Base-by-base conservation (phyloP, 2,797 vertebrate genomes). In the Eulemur rubriventer region DNA sequence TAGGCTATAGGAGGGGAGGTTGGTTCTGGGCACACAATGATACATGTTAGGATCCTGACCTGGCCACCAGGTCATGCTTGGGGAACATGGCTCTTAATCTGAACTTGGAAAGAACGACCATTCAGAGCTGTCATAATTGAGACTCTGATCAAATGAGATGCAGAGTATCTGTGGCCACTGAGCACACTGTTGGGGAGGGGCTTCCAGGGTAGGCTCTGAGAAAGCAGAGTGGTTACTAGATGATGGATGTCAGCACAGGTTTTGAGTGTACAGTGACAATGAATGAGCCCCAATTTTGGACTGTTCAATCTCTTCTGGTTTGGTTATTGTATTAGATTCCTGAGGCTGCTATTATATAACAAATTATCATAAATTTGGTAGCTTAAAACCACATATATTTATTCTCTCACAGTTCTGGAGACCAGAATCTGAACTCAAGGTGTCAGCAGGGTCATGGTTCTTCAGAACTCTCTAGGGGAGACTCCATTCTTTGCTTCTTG, bases 1-100 rank as follows among this genome's bases (percentile, higher is more conserved):
- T 14, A 67, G 3, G 22, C 17, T 3, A 16, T 20, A 26, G 11
- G 4, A 4, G 12, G 59, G 28, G 33, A n/a, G 1, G 26, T 7
- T 75, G 11, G 57, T 57, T 48, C 26, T 57, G 48, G 75, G 33
- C 14, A 52, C 2, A 9, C 33, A 13, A 13, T 4, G 35, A 81
- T 16, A 30, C 16, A 16, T 11, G 48, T 48, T 43, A 33, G 2
- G 20, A 48, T 33, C 26, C 38, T 87, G 33, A 33, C 46, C 33
- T 35, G 4, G 28, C 8, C 69, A 11, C 63, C 12, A 13, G 22
- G 50, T 10, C n/a, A 30, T 30, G 41, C 41, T n/a, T 61, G 33
- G 67, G 38, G 43, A 81, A 24, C 18, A 61, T 12, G 73, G n/a
- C n/a, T 65, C n/a, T 63, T 46, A 89, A 48, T 33, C 26, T 52